phyloP scores from a whole-genome alignment of 2,113 vertebrate genomes.

The Nycticebus coucang region DNA sequence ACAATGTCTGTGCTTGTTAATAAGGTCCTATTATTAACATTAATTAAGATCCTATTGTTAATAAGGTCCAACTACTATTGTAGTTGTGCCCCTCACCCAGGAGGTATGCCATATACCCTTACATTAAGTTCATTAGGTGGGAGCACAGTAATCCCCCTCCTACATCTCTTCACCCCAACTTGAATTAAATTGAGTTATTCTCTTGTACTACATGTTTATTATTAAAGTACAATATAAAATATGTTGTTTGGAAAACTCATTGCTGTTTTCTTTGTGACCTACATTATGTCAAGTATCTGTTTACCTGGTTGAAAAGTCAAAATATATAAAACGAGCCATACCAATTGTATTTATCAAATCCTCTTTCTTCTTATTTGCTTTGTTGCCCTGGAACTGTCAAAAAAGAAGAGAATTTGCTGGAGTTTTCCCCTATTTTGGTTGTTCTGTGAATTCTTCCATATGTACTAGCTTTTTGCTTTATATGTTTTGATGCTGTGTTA shows the following conservation, averaged over 20 bases:
- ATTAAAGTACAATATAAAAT: conserved; percentile 26
- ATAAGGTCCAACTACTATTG: too few relatives aligned
- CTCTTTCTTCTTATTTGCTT: not conserved
- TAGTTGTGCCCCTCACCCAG: too few relatives aligned
- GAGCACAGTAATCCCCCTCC: too few relatives aligned
- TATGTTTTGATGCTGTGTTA: not conserved
- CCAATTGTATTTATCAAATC: conserved; percentile 24
- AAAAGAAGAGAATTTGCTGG: not conserved
- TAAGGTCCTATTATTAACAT: too few relatives aligned
- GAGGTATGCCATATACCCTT: too few relatives aligned
- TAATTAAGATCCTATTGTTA: too few relatives aligned
- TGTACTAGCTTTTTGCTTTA: not conserved
- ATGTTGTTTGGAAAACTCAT: not conserved
- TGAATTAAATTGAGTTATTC: too few relatives aligned
- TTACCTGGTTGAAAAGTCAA: not conserved
- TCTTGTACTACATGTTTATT: not conserved
- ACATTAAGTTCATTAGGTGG: too few relatives aligned
- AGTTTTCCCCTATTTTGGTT: not conserved
- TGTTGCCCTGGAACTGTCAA: not conserved
- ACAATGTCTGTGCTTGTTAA: too few relatives aligned
- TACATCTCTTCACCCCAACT: too few relatives aligned
- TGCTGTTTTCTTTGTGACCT: conserved; percentile 31
- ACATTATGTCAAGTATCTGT: not conserved
- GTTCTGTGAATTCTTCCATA: not conserved
- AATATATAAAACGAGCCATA: not conserved